Base-by-base conservation (phyloP, 1,140 invertebrate genomes). In the Conus betulinus region DNA sequence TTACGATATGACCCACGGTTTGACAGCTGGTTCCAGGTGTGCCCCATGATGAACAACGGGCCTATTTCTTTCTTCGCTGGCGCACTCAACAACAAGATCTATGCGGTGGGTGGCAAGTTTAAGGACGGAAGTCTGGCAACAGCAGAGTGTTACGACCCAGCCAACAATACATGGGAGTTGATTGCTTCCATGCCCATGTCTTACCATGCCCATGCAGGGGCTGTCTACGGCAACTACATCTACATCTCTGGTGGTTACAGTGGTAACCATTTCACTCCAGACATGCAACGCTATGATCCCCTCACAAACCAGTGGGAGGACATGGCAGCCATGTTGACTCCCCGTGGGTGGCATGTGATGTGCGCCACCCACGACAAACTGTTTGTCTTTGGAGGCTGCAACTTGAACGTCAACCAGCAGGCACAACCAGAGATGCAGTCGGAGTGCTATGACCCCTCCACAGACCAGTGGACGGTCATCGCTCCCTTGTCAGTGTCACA, bases 341-440 rank as follows among this genome's bases (percentile, higher is more conserved):
- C 94, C 51, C 90, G 95, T n/a, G 95, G 95, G 71, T 95, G 95
- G 95, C 95, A 95, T 88, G 95, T 95, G 7, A 95, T 95, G 95
- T 95, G 95, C 90, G 91, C 92, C n/a, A 92, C 93, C 1, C 96
- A 97, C 89, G 97, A 97, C 93, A 96, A 97, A 93, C 94, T 98
- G 4, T 97, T 97, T 93, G 97, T 97, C 25, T 97, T 97, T 88
- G 97, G 97, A 51, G 96, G 96, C 5, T 97, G 97, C 89, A 95
- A 94, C 89, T 91, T 95, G 52, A 95, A 95, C 90, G 93, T 94
- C 86, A 97, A 97, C 91, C 97, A 97, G 93, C 97, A 97, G 90
- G 97, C 96, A 52, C 95, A 97, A 88, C 96, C 97, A 87, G 96
- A 93, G 89, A 96, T 96, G 97, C 97, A 96, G 97, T 97, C 97